Percentiles rank a stretch among this genome's conserved stretches.
Conservation (phyloP, 2,888 invertebrate species). For the Gandaritis pyraliata region DNA sequence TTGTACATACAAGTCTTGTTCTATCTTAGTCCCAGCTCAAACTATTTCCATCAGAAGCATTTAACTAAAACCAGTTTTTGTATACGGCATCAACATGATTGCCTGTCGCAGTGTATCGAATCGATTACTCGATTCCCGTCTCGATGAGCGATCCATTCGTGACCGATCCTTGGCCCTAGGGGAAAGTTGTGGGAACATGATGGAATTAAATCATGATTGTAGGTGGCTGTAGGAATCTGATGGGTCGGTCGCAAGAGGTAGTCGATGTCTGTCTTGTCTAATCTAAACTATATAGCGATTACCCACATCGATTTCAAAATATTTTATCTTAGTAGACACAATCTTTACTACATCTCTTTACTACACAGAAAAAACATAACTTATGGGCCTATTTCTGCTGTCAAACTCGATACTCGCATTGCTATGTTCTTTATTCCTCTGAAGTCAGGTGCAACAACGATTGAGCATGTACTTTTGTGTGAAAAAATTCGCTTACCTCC, state of each 20-base stretch:
- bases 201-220: constrained; percentile 48
- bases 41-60: constrained; percentile 8
- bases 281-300: background rate
- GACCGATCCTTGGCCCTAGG: constrained; percentile 54
- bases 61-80: constrained; percentile 10
- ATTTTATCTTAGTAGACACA: background rate
- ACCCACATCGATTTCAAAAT: background rate
- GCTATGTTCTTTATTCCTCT: no score
- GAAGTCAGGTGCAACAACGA: no score
- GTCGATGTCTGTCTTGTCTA: constrained; percentile 12
- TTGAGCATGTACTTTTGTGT: no score
- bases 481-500: no score
- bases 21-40: background rate
- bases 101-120: constrained; percentile 54
- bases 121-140: constrained; percentile 63
- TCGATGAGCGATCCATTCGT: constrained; percentile 52
- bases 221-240: constrained; percentile 26
- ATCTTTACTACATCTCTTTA: no score
- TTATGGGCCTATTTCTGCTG: no score
- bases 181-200: constrained; percentile 63
- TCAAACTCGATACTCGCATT: no score
- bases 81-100: constrained; percentile 15
- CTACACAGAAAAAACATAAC: no score
- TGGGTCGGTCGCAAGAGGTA: constrained; percentile 10
- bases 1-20: no score